Conservation (phyloP, 2,797 vertebrate species). For the Threskiornis aethiopicus region DNA sequence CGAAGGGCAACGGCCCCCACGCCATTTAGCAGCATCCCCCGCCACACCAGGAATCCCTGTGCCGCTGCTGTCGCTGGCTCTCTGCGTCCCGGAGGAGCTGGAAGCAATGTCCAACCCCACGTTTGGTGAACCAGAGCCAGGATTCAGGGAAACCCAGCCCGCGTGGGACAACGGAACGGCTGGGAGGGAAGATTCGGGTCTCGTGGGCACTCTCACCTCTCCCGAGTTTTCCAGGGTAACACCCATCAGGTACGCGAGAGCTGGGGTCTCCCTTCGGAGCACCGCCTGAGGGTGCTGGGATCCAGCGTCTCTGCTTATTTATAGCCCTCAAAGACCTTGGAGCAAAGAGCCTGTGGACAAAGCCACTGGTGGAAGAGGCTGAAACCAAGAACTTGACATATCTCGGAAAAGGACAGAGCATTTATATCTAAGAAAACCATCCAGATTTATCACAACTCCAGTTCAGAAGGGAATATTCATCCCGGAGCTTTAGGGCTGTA, state of each 20-base stretch:
- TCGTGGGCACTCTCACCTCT: rapidly evolving
- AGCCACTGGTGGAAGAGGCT: neutral
- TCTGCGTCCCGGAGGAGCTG: rapidly evolving
- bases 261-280: neutral
- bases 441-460: rapidly evolving
- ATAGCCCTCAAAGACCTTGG: neutral
- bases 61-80: rapidly evolving
- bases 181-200: neutral
- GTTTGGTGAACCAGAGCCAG: neutral
- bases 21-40: rapidly evolving
- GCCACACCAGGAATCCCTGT: neutral
- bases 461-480: neutral
- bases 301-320: neutral
- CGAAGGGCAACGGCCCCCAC: rapidly evolving
- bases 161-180: rapidly evolving
- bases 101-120: neutral
- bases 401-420: rapidly evolving
- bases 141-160: rapidly evolving
- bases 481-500: neutral
- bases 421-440: neutral
- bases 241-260: neutral
- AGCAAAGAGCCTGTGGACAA: neutral
- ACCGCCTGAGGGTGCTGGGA: neutral
- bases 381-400: neutral
- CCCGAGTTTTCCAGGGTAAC: neutral